These are phyloP conservation scores for Drosophila grimshawi DNA, from an alignment of 1,140 invertebrate genomes.

Conservation along the genomic window DNA sequence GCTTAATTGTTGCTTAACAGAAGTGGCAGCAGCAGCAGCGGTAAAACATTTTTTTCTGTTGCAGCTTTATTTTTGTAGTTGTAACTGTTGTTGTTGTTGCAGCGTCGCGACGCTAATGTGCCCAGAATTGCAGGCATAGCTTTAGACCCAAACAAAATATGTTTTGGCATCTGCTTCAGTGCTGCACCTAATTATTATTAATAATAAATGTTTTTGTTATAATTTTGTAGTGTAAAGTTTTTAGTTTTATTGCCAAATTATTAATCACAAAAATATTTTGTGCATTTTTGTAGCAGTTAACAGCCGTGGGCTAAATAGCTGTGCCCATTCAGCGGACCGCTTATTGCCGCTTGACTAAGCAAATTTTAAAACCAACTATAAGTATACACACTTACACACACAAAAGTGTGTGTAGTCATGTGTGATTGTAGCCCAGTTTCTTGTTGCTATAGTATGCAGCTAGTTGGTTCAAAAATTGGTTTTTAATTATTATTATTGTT, in stretches of 20 bases:
- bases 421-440: conserved; percentile 66
- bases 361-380: conserved; percentile 56
- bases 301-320: conserved; percentile 51
- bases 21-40: conserved; percentile 31
- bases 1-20: conserved; percentile 81
- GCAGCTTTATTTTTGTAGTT: conserved; percentile 4
- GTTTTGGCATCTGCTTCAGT: conserved; percentile 73
- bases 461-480: conserved; percentile 68
- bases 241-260: conserved; percentile 76
- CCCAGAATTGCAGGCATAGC: conserved; percentile 31
- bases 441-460: conserved; percentile 49
- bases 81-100: conserved; percentile 24
- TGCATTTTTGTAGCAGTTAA: conserved; percentile 49
- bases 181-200: conserved; percentile 74
- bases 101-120: conserved; percentile 14
- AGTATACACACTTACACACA: background rate
- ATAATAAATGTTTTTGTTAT: conserved; percentile 61
- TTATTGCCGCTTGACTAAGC: conserved; percentile 78
- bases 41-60: conserved; percentile 28
- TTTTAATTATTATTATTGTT: conserved; percentile 82
- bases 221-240: conserved; percentile 53
- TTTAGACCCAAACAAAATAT: conserved; percentile 28
- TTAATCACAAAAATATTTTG: conserved; percentile 73
- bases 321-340: conserved; percentile 64
- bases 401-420: conserved; percentile 29